Conservation (phyloP, 2,888 invertebrate species). For the Cheilosia pagana region DNA sequence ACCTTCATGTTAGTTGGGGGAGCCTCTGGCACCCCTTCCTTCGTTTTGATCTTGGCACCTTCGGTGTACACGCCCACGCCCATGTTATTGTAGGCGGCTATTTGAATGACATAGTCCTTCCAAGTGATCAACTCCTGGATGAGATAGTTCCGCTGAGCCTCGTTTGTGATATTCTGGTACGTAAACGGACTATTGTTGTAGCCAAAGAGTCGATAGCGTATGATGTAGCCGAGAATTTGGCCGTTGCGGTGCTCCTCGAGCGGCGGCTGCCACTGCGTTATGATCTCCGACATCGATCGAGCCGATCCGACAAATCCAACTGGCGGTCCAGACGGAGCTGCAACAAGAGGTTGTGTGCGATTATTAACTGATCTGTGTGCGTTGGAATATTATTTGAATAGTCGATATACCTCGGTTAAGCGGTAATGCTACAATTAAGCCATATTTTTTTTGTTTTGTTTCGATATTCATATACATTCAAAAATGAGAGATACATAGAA, state of each 20-base stretch:
- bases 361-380: constrained; percentile 18
- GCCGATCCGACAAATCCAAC: constrained; percentile 97
- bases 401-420: constrained; percentile 82
- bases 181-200: constrained; percentile 97
- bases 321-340: constrained; percentile 98
- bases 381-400: constrained; percentile 27
- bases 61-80: constrained; percentile 97
- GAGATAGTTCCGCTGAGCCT: constrained; percentile 94
- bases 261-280: constrained; percentile 98
- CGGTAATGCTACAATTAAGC: constrained; percentile 83
- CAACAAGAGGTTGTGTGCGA: constrained; percentile 42
- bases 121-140: constrained; percentile 97
- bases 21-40: constrained; percentile 97
- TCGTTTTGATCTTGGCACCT: constrained; percentile 95
- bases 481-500: constrained; percentile 75
- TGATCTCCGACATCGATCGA: constrained; percentile 96
- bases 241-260: constrained; percentile 97
- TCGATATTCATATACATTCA: constrained; percentile 75
- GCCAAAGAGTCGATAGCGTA: constrained; percentile 95
- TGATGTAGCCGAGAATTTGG: constrained; percentile 95
- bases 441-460: constrained; percentile 77
- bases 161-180: constrained; percentile 95
- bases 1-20: constrained; percentile 93
- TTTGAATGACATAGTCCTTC: constrained; percentile 98
- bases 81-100: constrained; percentile 98